phyloP scores from a whole-genome alignment of 2,797 vertebrate species.

The Helarctos malayanus region DNA sequence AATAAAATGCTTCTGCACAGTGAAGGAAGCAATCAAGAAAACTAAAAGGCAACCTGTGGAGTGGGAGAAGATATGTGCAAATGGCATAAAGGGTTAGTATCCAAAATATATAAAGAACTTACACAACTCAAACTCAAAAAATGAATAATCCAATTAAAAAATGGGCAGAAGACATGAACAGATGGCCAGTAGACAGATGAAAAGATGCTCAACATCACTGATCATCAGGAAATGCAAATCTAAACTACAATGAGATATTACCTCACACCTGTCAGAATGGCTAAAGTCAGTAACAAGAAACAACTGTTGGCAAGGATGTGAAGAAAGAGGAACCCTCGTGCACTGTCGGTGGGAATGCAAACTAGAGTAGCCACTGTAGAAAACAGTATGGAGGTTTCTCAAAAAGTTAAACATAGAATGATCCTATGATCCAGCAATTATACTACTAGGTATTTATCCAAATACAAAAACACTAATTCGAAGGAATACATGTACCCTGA shows the following conservation, averaged over 20 bases:
- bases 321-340: neutral
- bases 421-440: neutral
- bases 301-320: neutral
- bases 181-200: neutral
- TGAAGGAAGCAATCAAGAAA: neutral
- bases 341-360: neutral
- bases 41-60: neutral
- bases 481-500: neutral
- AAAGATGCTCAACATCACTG: neutral
- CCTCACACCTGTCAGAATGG: neutral
- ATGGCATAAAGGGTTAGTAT: neutral
- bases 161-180: neutral
- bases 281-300: neutral
- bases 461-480: neutral
- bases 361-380: neutral
- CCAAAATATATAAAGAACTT: neutral
- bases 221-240: neutral
- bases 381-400: neutral
- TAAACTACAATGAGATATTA: neutral
- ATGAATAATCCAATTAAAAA: neutral
- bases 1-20: neutral
- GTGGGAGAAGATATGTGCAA: neutral
- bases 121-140: neutral
- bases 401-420: neutral
- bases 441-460: neutral